Conservation (phyloP, 2,113 vertebrate species). For the Pipa parva region DNA sequence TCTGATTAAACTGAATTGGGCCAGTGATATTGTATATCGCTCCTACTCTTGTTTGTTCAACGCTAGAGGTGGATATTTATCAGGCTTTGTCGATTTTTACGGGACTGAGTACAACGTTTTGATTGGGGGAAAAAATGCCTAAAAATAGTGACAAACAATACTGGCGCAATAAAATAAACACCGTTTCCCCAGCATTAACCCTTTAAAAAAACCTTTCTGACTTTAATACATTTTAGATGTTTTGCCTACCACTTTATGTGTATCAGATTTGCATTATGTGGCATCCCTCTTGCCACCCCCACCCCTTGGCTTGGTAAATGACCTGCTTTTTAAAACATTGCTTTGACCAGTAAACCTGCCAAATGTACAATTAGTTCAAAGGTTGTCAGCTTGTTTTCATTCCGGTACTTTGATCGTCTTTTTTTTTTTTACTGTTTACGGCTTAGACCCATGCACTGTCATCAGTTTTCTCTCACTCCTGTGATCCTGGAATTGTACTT, state of each 20-base stretch:
- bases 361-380: slow-evolving; percentile 52
- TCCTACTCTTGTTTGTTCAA: no score
- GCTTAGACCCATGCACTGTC: slow-evolving; percentile 12
- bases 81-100: no score
- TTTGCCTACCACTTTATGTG: neutral
- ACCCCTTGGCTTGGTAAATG: neutral
- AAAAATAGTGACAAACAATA: no score
- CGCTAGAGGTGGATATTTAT: no score
- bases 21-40: no score
- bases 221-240: no score
- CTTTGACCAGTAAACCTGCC: slow-evolving; percentile 50
- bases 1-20: no score
- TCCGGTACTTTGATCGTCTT: slow-evolving; percentile 70
- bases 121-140: no score
- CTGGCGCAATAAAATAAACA: no score
- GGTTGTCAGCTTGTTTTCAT: slow-evolving; percentile 53
- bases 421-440: slow-evolving; percentile 52
- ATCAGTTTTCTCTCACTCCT: slow-evolving; percentile 1
- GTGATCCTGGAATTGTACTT: neutral
- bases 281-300: neutral
- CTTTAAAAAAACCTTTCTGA: no score
- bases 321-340: slow-evolving; percentile 35
- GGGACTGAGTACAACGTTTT: no score
- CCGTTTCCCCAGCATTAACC: no score
- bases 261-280: neutral